phyloP scores from a whole-genome alignment of 2,888 invertebrate species.

The Fragum whitleyi region DNA sequence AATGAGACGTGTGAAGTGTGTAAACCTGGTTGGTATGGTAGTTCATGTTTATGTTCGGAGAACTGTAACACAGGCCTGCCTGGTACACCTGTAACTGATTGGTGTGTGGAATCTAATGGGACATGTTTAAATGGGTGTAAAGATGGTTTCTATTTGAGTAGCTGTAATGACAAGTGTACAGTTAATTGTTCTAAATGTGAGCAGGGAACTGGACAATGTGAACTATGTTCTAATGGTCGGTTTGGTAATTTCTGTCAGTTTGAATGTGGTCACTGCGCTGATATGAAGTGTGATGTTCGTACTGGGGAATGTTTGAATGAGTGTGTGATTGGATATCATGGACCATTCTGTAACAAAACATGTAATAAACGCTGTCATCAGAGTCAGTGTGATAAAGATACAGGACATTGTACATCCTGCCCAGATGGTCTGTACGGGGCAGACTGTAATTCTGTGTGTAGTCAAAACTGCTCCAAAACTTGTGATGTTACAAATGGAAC shows the following conservation, averaged over 20 bases:
- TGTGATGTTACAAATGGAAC: constrained; percentile 41
- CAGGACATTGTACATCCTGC: constrained; percentile 47
- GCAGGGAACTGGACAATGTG: background rate
- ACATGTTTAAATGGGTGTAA: too few relatives aligned
- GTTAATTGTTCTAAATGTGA: background rate
- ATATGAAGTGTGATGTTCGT: background rate
- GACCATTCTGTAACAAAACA: constrained; percentile 23
- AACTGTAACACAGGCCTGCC: constrained; percentile 37
- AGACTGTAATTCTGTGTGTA: constrained; percentile 34
- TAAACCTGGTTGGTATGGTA: constrained; percentile 38
- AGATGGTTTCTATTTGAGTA: constrained; percentile 47
- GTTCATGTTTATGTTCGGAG: constrained; percentile 11
- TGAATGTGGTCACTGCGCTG: constrained; percentile 28
- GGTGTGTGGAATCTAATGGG: constrained; percentile 37
- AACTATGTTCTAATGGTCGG: background rate
- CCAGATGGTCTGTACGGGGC: constrained; percentile 30
- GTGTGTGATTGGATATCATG: constrained; percentile 38
- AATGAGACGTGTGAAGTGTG: constrained; percentile 26
- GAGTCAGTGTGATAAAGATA: constrained; percentile 36
- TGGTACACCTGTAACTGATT: constrained; percentile 16
- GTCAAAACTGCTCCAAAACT: constrained; percentile 22
- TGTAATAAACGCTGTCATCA: constrained; percentile 27
- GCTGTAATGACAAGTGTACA: constrained; percentile 29
- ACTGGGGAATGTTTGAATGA: constrained; percentile 21
- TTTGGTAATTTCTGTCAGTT: background rate